phyloP scores from a whole-genome alignment of 2,888 invertebrate genomes.

The Tetropium fuscum region DNA sequence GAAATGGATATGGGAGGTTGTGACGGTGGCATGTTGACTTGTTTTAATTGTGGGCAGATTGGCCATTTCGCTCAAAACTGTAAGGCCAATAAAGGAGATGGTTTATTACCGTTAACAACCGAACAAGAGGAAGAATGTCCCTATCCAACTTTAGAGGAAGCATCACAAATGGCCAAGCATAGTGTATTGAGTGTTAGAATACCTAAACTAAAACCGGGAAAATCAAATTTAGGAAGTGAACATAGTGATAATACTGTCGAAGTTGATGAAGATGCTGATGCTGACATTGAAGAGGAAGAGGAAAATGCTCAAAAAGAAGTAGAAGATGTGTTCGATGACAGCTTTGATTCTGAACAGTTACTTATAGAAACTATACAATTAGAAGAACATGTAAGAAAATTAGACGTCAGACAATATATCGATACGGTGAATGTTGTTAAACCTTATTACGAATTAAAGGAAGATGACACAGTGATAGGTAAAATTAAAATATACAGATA shows the following conservation, averaged over 20 bases:
- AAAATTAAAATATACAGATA: too few species aligned
- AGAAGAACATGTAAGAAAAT: slow-evolving; percentile 57
- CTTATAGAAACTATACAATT: slow-evolving; percentile 58
- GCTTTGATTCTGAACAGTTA: slow-evolving; percentile 52
- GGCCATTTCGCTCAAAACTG: slow-evolving; percentile 86
- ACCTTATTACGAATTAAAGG: slow-evolving; percentile 71
- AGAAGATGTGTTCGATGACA: slow-evolving; percentile 48
- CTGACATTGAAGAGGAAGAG: slow-evolving; percentile 16
- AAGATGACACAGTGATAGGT: slow-evolving; percentile 67
- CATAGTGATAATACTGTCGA: slow-evolving; percentile 12
- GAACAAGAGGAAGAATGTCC: slow-evolving; percentile 71
- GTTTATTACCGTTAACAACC: slow-evolving; percentile 72
- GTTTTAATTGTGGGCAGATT: slow-evolving; percentile 86
- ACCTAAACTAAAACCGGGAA: slow-evolving; percentile 39
- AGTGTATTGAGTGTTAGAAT: slow-evolving; percentile 64
- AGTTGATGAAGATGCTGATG: background rate
- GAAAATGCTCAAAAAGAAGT: slow-evolving; percentile 53
- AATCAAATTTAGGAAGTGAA: slow-evolving; percentile 20
- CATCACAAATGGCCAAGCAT: slow-evolving; percentile 72
- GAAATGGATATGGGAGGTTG: slow-evolving; percentile 76
- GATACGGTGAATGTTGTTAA: slow-evolving; percentile 60
- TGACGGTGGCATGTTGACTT: slow-evolving; percentile 72
- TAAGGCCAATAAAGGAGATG: slow-evolving; percentile 69
- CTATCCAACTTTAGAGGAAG: slow-evolving; percentile 86
- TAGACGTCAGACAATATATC: slow-evolving; percentile 57